Base-by-base conservation (phyloP, 2,797 vertebrate genomes). In the Alcedo atthis region DNA sequence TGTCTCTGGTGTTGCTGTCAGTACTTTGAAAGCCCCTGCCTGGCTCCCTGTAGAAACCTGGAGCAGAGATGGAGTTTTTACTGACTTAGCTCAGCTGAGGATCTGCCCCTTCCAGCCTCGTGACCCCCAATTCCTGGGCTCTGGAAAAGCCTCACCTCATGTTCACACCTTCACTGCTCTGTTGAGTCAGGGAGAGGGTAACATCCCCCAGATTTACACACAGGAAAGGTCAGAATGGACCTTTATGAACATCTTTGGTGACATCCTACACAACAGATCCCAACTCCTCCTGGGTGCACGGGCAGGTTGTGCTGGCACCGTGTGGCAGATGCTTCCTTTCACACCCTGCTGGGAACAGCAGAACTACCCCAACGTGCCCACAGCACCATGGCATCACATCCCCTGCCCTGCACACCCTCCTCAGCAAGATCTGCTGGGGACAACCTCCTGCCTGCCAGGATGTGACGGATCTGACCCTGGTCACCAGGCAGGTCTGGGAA, bases 201-300 rank as follows among this genome's bases (percentile, higher is more conserved):
- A 15, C 6, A 4, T 20, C 91, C 55, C 5, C 0, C 12, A 57
- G 33, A 48, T 68, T 89, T 61, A 40, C 4, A 32, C 57, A 15
- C 3, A 8, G 0, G 28, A 64, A 63, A 28, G 42, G 6, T 33
- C 20, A 33, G 49, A 30, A 49, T 61, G 76, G n/a, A 68, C 28
- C 58, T 85, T 64, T 9, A 17, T 4, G 63, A 46, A 7, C 35
- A 43, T 12, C 61, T 67, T 13, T 0, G 1, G 2, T 0, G 1
- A 24, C 53, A 55, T 16, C 85, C 66, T 25, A 1, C 15, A 8
- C 6, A 53, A 49, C 11, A 11, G 67, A 24, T 45, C 74, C 76
- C 12, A 40, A 79, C 54, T 53, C 48, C 69, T 55, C 42, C n/a
- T 6, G 2, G 9, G 5, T 32, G 43, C 42, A 81, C 0, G 0